Percentiles rank a stretch among this genome's conserved stretches.
Evolutionary conservation across 2,113 vertebrate species (phyloP).

Genomic region (Paradisaea rubra): DNA sequence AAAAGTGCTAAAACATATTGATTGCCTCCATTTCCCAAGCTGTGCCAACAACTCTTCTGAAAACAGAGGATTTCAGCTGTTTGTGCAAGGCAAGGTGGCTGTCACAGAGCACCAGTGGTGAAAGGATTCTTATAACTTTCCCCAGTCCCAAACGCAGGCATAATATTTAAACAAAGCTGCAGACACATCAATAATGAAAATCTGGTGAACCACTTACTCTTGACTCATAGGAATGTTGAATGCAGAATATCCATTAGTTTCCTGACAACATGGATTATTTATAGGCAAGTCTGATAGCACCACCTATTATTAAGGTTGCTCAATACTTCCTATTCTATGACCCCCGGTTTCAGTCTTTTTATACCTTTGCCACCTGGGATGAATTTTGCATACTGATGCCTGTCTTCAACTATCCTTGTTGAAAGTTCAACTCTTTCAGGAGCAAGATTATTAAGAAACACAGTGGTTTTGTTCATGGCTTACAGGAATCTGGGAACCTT

Average conservation of each 20-base stretch:
- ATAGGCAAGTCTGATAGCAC: slow-evolving; percentile 30
- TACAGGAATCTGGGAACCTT: background rate
- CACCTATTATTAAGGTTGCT: slow-evolving; percentile 30
- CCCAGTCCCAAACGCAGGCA: background rate
- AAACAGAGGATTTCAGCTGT: background rate
- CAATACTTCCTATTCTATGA: slow-evolving; percentile 9
- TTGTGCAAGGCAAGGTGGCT: background rate
- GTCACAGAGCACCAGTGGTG: background rate
- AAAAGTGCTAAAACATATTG: background rate
- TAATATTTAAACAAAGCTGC: slow-evolving; percentile 25
- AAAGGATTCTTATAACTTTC: background rate
- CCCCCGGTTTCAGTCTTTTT: background rate
- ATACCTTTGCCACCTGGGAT: background rate
- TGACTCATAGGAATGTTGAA: slow-evolving; percentile 7
- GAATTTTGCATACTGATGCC: background rate
- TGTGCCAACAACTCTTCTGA: background rate
- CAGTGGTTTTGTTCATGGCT: background rate
- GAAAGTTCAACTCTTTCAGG: background rate
- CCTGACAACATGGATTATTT: slow-evolving; percentile 45
- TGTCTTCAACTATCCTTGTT: background rate
- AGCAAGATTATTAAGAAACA: background rate
- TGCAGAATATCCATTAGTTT: slow-evolving; percentile 36
- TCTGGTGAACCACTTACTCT: slow-evolving; percentile 31
- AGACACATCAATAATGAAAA: slow-evolving; percentile 36
- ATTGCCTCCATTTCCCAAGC: background rate